Conservation (phyloP, 2,888 invertebrate genomes). For the Candidula unifasciata region DNA sequence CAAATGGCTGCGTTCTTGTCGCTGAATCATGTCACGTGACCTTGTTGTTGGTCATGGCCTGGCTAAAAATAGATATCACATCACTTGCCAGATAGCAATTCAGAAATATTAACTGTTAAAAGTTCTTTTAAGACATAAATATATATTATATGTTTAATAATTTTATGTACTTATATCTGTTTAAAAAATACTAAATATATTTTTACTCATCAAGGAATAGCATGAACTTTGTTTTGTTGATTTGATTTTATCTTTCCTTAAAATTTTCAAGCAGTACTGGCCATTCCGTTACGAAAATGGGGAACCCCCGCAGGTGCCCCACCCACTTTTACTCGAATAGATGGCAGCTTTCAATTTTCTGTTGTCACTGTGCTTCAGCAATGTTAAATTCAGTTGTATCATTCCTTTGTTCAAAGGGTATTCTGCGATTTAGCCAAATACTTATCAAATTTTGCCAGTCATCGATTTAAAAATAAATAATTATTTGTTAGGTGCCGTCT, state of each 20-base stretch:
- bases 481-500: too few relatives aligned
- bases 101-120: neutral
- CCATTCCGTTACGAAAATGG: neutral
- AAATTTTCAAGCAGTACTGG: neutral
- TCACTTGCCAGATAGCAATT: neutral
- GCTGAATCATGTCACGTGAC: constrained; percentile 50
- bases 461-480: too few relatives aligned
- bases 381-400: neutral
- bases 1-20: constrained; percentile 37
- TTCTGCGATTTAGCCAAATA: too few relatives aligned
- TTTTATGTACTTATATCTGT: too few relatives aligned
- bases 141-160: too few relatives aligned
- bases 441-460: too few relatives aligned
- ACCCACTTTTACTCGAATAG: neutral
- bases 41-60: neutral
- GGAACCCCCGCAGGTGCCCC: neutral
- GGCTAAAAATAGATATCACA: constrained; percentile 25
- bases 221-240: too few relatives aligned
- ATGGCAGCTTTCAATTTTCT: neutral
- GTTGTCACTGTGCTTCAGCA: neutral
- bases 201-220: too few relatives aligned
- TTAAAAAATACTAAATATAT: too few relatives aligned
- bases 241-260: neutral
- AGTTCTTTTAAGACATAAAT: too few relatives aligned
- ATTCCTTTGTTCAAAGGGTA: too few relatives aligned